phyloP scores from a whole-genome alignment of 2,888 invertebrate genomes.

The Chalcis sispes region DNA sequence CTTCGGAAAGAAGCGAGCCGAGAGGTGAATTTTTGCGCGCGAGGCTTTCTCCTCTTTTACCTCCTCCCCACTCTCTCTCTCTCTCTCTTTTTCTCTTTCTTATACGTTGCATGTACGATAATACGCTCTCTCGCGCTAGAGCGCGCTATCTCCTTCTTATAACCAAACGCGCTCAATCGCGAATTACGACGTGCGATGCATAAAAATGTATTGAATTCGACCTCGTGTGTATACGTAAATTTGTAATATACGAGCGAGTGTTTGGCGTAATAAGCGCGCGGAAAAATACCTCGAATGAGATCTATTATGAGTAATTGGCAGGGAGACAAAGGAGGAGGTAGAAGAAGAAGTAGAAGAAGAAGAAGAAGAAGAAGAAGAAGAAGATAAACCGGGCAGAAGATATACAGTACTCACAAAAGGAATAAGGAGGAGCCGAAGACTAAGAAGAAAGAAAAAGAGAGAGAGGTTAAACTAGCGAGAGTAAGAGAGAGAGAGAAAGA shows the following conservation, averaged over 20 bases:
- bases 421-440: background rate
- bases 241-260: background rate
- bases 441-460: conserved; percentile 12
- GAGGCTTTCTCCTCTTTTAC: background rate
- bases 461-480: conserved; percentile 8
- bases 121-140: too few species aligned
- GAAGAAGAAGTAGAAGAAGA: background rate
- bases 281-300: conserved; percentile 20
- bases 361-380: background rate
- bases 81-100: background rate
- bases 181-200: too few species aligned
- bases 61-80: background rate
- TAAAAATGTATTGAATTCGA: background rate
- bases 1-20: background rate
- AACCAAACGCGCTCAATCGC: background rate
- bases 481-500: conserved; percentile 17
- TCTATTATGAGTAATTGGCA: conserved; percentile 28
- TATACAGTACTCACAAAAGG: background rate
- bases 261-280: conserved; percentile 31
- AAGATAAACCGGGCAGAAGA: background rate
- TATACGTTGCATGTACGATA: background rate
- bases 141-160: background rate
- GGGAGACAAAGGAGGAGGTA: conserved; percentile 25
- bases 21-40: too few species aligned
- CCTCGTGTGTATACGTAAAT: background rate